These are phyloP conservation scores for Oegoconia quadripuncta DNA, from an alignment of 2,888 invertebrate genomes.

Conservation along the genomic window DNA sequence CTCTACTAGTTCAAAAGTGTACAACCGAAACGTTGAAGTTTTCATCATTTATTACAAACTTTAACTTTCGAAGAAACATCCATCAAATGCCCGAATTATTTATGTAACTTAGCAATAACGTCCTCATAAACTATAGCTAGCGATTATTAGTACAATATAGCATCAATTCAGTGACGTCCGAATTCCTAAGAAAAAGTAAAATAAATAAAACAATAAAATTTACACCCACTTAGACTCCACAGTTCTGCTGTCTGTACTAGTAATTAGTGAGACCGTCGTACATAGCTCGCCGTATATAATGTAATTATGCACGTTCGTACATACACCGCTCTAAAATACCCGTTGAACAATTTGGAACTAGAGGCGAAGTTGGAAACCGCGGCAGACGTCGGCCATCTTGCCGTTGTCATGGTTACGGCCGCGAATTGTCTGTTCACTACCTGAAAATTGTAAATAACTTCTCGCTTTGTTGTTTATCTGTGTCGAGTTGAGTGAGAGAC, in stretches of 20 bases:
- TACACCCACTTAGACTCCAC: neutral
- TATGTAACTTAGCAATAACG: too few species aligned
- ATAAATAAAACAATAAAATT: too few species aligned
- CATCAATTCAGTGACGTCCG: too few species aligned
- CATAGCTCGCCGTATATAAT: constrained; percentile 66
- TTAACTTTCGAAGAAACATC: too few species aligned
- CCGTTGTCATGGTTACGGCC: constrained; percentile 66
- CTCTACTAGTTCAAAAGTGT: too few species aligned
- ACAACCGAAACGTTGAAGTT: too few species aligned
- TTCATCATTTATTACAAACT: too few species aligned
- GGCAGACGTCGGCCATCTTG: constrained; percentile 74
- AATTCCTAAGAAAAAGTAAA: too few species aligned
- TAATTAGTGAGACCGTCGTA: constrained; percentile 70
- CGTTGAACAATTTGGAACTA: constrained; percentile 75
- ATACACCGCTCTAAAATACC: constrained; percentile 70
- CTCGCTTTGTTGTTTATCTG: constrained; percentile 49
- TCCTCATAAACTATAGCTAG: too few species aligned
- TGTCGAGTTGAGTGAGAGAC: too few species aligned
- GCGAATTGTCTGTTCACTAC: constrained; percentile 66
- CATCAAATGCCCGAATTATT: too few species aligned
- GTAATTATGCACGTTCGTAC: constrained; percentile 73
- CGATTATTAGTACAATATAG: too few species aligned
- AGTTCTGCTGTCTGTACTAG: constrained; percentile 49
- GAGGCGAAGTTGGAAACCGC: constrained; percentile 73
- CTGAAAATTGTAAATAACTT: constrained; percentile 69